Evolutionary conservation across 2,113 vertebrate genomes (phyloP), one percentile per base, ranked within the genome.

Genomic region (Spea bombifrons): DNA sequence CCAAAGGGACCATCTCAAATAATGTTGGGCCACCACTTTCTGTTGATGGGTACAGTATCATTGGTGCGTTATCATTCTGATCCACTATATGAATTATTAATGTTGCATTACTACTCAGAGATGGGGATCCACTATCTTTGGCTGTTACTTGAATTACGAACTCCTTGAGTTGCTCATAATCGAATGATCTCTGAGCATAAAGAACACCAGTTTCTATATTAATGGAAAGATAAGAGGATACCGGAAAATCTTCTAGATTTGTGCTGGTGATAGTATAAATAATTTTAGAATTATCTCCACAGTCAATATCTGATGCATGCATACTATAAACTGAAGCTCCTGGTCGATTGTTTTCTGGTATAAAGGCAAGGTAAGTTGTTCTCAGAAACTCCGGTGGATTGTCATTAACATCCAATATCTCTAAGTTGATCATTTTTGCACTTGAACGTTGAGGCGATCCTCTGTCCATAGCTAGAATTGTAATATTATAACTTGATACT

Each of bases 1-100:
- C 9, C 3, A 76, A 13, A 76, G 75, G 53, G 8, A 69, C 66
- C n/a, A 76, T 50, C 70, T 88, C 86, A 68, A 84, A 85, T 4
- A 81, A 59, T 94, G 90, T 85, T 63, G 89, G 86, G 65, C 89
- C 88, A 6, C 92, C 94, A 81, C 85, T 89, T 46, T 90, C 88
- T 76, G 88, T 75, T 0, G 89, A 82, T 0, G 95, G 94, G 70
- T 95, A 91, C 15, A 96, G 89, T 73, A 97, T 85, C 59, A 71
- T 83, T 8, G 95, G 95, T 3, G 89, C 83, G 73, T 97, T 96
- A 88, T 97, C 95, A 0, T 97, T 97, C 80, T 92, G 86, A 66
- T 97, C 95, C 74, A 94, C 81, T 52, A 97, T 87, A 4, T 95
- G 94, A 52, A 97, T 89, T 0, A 94, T 92, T 75, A 97, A 90